Evolutionary conservation across 2,113 vertebrate species (phyloP), one percentile per base, ranked within the genome.

Genomic region (Aegotheles bennettii): DNA sequence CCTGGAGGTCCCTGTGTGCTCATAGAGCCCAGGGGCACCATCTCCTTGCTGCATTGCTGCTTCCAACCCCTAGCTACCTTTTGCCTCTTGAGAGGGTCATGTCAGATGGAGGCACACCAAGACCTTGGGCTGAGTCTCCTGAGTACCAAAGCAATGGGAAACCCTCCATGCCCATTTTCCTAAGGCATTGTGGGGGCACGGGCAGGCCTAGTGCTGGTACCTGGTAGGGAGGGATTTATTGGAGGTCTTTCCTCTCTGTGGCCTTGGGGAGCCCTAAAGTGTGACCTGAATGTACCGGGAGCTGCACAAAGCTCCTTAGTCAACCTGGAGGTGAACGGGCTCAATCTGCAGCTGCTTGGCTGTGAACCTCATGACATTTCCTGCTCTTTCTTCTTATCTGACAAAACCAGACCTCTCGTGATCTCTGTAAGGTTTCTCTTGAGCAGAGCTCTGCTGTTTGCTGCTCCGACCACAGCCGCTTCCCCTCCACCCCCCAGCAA

Each of bases 1-100:
- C 54, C 63, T 43, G 42, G 54, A 68, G 69, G 26, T 51, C 35
- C 16, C 36, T 36, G 17, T 19, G 53, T 21, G 7, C 7, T 54
- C 42, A 18, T 10, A 51, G 23, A 84, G 48, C 20, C 25, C 25
- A 33, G 10, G 17, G 24, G 33, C 18, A 33, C 21, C 26, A 13
- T 18, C 63, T 69, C 36, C 45, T 43, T 0, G 1, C 35, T 48
- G 23, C 4, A 1, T 13, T 2, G 1, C 24, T 70, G 43, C 70
- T 81, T 50, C 26, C 47, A 24, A 18, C 25, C 51, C n/a, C 40
- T 79, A 1, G 0, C 42, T 64, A 33, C 24, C n/a, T 71, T 83
- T 65, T 2, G 1, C 20, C 42, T 56, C 42, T 24, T 35, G 67
- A 43, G 26, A 75, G 54, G 31, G 17, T 60, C 51, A 45, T 40